These are phyloP conservation scores for Ariolimax columbianus DNA, from an alignment of 2,888 invertebrate genomes.

Conservation along the genomic window DNA sequence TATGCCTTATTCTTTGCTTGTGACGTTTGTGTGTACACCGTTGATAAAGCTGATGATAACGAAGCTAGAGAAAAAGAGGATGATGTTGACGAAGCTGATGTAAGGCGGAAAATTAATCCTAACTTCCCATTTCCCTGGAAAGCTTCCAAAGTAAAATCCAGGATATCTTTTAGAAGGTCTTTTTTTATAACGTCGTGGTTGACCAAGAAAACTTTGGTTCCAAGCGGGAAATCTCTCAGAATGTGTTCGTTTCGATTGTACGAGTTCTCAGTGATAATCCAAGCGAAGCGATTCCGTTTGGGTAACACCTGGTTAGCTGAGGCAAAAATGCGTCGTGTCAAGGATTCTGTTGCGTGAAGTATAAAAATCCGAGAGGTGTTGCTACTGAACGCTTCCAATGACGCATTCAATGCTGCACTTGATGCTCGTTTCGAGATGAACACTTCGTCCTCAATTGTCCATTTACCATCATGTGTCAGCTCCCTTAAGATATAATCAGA, in stretches of 20 bases:
- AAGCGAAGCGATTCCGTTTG: conserved; percentile 65
- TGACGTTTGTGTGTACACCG: neutral
- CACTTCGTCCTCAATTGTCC: conserved; percentile 69
- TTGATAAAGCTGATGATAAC: neutral
- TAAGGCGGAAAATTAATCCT: conserved; percentile 9
- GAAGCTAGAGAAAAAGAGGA: neutral
- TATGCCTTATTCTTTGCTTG: conserved; percentile 27
- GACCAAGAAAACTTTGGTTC: conserved; percentile 66
- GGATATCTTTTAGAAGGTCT: conserved; percentile 67
- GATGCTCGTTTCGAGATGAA: conserved; percentile 60
- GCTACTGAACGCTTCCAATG: conserved; percentile 56
- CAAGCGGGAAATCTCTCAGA: conserved; percentile 66
- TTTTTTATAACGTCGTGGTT: conserved; percentile 62
- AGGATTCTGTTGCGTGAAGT: conserved; percentile 65
- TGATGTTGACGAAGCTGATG: conserved; percentile 11
- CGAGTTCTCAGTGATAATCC: conserved; percentile 75
- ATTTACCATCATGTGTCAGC: conserved; percentile 63
- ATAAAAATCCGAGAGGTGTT: conserved; percentile 69
- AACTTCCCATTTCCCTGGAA: conserved; percentile 26
- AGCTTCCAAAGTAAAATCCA: conserved; percentile 59
- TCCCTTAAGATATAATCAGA: conserved; percentile 38
- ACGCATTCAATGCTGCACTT: conserved; percentile 52
- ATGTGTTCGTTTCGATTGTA: conserved; percentile 63
- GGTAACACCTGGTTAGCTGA: conserved; percentile 56
- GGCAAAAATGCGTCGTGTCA: conserved; percentile 68